Percentiles rank a stretch among this genome's conserved stretches.
phyloP scores from a whole-genome alignment of 92 coral and sea anemone species.

The Siderastrea siderea region DNA sequence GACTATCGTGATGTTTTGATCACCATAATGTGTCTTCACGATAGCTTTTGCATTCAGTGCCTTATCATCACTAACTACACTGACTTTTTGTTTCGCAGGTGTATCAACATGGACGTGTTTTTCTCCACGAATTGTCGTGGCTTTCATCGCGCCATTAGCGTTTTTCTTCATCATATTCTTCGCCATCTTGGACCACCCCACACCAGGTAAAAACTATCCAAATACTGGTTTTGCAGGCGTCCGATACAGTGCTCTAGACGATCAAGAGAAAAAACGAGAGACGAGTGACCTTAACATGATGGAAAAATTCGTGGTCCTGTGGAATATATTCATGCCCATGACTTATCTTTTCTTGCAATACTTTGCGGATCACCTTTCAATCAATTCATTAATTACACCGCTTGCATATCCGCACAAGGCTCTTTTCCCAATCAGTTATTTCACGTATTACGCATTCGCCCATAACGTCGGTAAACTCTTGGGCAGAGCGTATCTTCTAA shows the following conservation, averaged over 20 bases:
- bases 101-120: slow-evolving; percentile 18
- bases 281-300: not conserved
- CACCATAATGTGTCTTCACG: too few relatives aligned
- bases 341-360: slow-evolving; percentile 6
- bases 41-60: too few relatives aligned
- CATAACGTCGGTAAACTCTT: slow-evolving; percentile 14
- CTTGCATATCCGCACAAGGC: not conserved
- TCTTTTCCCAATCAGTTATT: not conserved
- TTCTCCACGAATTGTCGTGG: slow-evolving; percentile 9
- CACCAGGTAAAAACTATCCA: not conserved
- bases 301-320: not conserved
- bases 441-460: slow-evolving; percentile 20
- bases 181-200: not conserved
- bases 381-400: slow-evolving; percentile 5
- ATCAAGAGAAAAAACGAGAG: not conserved
- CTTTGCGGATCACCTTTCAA: slow-evolving; percentile 12
- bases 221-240: not conserved
- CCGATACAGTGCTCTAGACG: not conserved
- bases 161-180: not conserved
- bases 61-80: too few relatives aligned
- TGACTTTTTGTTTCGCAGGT: not conserved
- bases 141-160: not conserved
- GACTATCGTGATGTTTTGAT: too few relatives aligned
- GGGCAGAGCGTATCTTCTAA: slow-evolving; percentile 14
- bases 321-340: slow-evolving; percentile 3